A percentile compares a stretch with the other conserved stretches of the same genome.
These are phyloP conservation scores for Columbina picui DNA, from an alignment of 2,113 vertebrate species.

Conservation along the genomic window DNA sequence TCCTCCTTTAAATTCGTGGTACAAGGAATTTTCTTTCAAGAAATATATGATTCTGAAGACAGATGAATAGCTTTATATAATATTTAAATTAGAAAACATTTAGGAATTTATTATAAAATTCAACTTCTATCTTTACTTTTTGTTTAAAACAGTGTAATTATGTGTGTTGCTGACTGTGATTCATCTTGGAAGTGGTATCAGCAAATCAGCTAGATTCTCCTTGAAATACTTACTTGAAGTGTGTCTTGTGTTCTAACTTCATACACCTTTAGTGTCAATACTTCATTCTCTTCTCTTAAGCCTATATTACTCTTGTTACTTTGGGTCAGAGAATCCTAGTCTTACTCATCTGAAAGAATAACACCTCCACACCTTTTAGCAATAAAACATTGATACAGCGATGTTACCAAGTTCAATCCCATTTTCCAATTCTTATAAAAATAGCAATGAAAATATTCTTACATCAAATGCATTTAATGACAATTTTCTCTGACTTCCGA, in stretches of 20 bases:
- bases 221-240: neutral
- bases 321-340: neutral
- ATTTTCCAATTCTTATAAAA: neutral
- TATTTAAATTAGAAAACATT: neutral
- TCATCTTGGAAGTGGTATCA: neutral
- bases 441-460: accelerated
- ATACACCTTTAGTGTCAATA: neutral
- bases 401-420: neutral
- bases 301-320: neutral
- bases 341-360: neutral
- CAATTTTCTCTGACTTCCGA: neutral
- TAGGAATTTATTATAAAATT: neutral
- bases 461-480: neutral
- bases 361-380: accelerated
- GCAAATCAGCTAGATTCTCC: neutral
- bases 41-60: neutral
- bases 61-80: neutral
- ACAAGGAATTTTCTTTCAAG: neutral
- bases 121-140: neutral
- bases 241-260: neutral
- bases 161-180: neutral
- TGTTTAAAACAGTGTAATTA: neutral
- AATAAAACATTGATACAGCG: neutral
- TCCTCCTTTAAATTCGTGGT: neutral
- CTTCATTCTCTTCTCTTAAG: neutral